phyloP scores from a whole-genome alignment of 2,888 invertebrate species.

The Microdon myrmicae region DNA sequence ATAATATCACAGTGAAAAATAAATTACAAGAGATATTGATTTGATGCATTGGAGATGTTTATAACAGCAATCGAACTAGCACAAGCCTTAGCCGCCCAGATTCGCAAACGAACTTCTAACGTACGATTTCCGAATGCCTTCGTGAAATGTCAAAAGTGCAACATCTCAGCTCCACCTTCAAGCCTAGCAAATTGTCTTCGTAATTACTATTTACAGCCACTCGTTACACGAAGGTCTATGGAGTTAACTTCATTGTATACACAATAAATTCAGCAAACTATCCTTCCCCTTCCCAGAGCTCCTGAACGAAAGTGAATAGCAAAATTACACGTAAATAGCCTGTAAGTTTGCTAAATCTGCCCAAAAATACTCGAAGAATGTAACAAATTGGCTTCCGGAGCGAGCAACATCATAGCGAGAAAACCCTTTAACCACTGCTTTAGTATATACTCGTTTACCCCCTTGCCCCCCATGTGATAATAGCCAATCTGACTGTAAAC shows the following conservation, averaged over 20 bases:
- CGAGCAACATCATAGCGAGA: constrained; percentile 30
- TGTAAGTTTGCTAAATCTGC: constrained; percentile 42
- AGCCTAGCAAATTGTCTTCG: constrained; percentile 3
- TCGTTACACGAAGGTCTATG: constrained; percentile 9
- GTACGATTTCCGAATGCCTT: background rate
- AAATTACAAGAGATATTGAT: no score
- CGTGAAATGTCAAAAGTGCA: constrained; percentile 8
- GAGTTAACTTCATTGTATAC: constrained; percentile 6
- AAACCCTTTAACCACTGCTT: constrained; percentile 45
- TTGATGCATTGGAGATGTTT: no score
- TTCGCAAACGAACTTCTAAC: no score
- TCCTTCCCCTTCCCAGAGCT: constrained; percentile 28
- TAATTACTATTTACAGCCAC: constrained; percentile 25
- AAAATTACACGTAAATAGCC: constrained; percentile 39
- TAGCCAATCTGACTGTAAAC: constrained; percentile 37
- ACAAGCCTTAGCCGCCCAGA: no score
- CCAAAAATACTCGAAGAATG: constrained; percentile 14
- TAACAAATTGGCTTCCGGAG: constrained; percentile 41
- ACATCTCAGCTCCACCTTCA: background rate
- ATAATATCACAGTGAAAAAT: no score
- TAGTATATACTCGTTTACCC: constrained; percentile 33
- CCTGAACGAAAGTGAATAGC: constrained; percentile 38
- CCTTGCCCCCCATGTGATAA: constrained; percentile 26
- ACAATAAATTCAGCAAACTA: constrained; percentile 13
- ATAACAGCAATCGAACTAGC: no score